These are phyloP conservation scores for Trematomus loennbergii DNA, from an alignment of 2,113 vertebrate species.

Conservation along the genomic window DNA sequence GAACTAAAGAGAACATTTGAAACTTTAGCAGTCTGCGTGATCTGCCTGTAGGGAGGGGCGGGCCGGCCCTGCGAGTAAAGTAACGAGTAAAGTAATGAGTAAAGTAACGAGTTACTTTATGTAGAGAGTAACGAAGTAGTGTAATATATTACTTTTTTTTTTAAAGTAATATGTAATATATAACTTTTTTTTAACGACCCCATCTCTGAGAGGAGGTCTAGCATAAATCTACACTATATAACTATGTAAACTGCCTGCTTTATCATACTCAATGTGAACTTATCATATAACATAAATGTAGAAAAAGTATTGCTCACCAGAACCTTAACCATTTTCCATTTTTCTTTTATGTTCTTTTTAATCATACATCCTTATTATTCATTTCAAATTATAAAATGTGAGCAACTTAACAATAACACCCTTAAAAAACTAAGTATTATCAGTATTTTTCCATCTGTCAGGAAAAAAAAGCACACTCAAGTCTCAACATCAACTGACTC, in stretches of 20 bases:
- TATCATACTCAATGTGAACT: no score
- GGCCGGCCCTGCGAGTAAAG: no score
- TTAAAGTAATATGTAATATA: no score
- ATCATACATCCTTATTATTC: background rate
- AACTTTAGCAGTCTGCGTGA: no score
- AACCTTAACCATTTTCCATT: conserved; percentile 3
- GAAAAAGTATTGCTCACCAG: background rate
- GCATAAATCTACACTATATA: conserved; percentile 2
- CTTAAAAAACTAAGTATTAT: background rate
- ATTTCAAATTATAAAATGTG: background rate
- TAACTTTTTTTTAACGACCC: no score
- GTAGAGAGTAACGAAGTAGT: no score
- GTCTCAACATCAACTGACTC: no score
- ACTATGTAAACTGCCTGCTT: background rate
- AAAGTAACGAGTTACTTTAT: no score
- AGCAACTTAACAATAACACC: background rate
- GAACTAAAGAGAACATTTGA: no score
- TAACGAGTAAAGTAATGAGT: no score
- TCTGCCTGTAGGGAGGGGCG: no score
- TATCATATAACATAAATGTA: background rate
- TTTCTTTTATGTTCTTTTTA: background rate
- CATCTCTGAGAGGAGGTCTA: background rate
- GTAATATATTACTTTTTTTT: no score
- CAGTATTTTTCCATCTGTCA: background rate
- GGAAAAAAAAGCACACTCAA: background rate